A percentile compares a stretch with the other conserved stretches of the same genome.
phyloP scores from a whole-genome alignment of 53 echinoderm and acorn worm genomes.

The Patiria pectinifera region DNA sequence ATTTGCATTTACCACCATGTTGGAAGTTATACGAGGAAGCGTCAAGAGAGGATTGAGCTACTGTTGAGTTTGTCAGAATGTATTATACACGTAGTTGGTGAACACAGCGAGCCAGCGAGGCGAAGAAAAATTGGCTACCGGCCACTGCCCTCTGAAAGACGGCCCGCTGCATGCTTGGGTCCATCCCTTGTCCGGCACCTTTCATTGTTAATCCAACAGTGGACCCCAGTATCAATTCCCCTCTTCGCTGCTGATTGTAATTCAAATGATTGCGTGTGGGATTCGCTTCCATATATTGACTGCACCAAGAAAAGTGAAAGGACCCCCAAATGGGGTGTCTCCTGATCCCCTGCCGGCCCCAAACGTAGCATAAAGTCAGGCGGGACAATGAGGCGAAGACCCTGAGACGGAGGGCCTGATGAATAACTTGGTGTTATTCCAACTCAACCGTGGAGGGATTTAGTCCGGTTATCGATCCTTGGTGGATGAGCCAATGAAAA shows the following conservation, averaged over 20 bases:
- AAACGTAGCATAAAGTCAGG: conserved; percentile 47
- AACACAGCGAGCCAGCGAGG: not conserved
- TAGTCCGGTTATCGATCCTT: conserved; percentile 48
- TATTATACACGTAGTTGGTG: not conserved
- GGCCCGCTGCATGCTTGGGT: not conserved
- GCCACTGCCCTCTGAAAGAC: conserved; percentile 18
- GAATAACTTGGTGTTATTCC: conserved; percentile 44
- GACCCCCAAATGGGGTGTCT: conserved; percentile 3
- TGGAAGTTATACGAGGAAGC: not conserved
- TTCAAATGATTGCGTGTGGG: conserved; percentile 31
- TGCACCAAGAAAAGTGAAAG: not conserved
- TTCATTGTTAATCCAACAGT: not conserved
- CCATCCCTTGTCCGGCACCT: conserved; percentile 8
- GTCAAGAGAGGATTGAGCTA: not conserved
- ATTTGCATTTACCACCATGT: not conserved
- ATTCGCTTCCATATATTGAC: not conserved
- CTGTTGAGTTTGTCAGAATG: not conserved
- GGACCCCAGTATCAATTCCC: not conserved
- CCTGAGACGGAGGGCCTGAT: conserved; percentile 12
- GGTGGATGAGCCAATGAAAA: conserved; percentile 20
- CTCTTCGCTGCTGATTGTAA: conserved; percentile 12
- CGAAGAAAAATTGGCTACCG: conserved; percentile 4
- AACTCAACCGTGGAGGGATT: conserved; percentile 47
- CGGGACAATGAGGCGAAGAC: conserved; percentile 38
- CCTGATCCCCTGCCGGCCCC: conserved; percentile 2